Evolutionary conservation across 2,888 invertebrate genomes (phyloP), one percentile per base, ranked within the genome.

Genomic region (Orthosia incerta): DNA sequence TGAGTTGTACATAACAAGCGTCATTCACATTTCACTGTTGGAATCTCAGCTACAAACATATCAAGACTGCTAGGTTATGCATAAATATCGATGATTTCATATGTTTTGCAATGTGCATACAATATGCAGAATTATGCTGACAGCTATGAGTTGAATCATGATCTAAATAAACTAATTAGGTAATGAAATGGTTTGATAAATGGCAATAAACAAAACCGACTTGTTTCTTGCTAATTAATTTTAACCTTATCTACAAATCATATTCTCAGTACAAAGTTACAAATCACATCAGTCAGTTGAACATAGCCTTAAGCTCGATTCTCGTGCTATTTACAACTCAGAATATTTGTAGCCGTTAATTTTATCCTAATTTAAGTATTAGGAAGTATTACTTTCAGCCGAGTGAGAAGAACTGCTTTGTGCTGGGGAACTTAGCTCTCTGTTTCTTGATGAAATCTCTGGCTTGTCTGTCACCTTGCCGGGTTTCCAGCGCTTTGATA

Each of bases 391-490:
- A 9, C 62, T 59, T 81, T 94, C 90, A 95, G 62, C 95, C 94
- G 55, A 96, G 91, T 18, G 96, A 95, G 86, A 96, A 96, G 88
- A 95, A 95, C 76, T 94, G 95, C 63, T 91, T 90, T 77, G 93
- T 94, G 80, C 91, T 88, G 0, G 96, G 95, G 87, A 95, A 90
- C 86, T 98, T 97, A 88, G 97, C 97, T 91, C 97, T 97, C 82
- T 98, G 97, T 92, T 97, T 98, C 92, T 98, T 98, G 55, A 99
- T 96, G 93, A 99, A 99, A 84, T 99, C 99, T 91, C 97, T 97
- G 26, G 99, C 99, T 93, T 98, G 97, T 92, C 98, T 98, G 95
- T 99, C 99, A 79, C 98, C 98, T 92, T 98, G 98, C 66, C 99
- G 96, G 70, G 97, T 97, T 91, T 98, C 98, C 82, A 99, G 93